Evolutionary conservation across 2,113 vertebrate genomes (phyloP), one percentile per base, ranked within the genome.

Genomic region (Chionodraco myersi): DNA sequence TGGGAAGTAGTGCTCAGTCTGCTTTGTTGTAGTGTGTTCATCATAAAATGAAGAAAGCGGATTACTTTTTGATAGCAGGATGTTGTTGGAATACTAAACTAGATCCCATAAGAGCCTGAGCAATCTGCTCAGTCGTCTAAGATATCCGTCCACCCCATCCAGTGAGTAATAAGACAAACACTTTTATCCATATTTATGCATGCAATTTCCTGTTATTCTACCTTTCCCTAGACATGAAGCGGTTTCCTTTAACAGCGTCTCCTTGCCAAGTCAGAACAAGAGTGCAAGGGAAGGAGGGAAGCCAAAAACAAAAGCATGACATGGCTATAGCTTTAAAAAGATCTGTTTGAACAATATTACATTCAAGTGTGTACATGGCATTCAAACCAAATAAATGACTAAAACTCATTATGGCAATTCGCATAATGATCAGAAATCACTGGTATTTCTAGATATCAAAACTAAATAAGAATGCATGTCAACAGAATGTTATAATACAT

Each of bases 31-130:
- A 63, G 21, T 68, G 51, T n/a, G 34, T 64, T 75, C 36, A 61
- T 60, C 44, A 57, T 26, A 73, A 64, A 81, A 64, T 8, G 52
- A 84, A 74, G 45, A 36, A 15, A 74, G 73, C 41, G 44, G 76
- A 12, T 77, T 63, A n/a, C 70, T 61, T 69, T 58, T 12, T 66
- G 2, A 70, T 53, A 58, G 47, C 57, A 70, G 11, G 41, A 64
- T 72, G 49, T 44, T 49, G 62, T 65, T 59, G 6, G 10, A 86
- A 85, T 70, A 73, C 59, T 73, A 76, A 87, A 79, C 51, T 34
- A 30, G 36, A 86, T 77, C 72, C 36, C 51, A 61, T 54, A 80
- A 81, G 69, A 74, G 72, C 52, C 48, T 73, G 44, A 51, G 79
- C 70, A 81, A 75, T 77, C 62, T 60, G 69, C 60, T 69, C 52